Base-by-base conservation (phyloP, 2,888 invertebrate genomes). In the Trichopoda pennipes region DNA sequence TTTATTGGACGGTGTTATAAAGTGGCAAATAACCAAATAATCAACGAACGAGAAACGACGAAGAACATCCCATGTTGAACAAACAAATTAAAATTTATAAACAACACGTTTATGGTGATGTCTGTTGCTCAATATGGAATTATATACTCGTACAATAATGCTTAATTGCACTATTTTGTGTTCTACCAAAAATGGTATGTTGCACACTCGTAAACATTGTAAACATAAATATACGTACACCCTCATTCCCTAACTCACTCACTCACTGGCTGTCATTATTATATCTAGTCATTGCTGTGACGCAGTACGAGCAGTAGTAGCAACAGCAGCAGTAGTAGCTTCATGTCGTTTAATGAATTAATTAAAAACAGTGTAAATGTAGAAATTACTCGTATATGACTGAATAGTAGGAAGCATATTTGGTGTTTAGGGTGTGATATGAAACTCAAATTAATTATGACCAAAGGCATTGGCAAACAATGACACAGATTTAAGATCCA, bases 31-130 rank as follows among this genome's bases (percentile, higher is more conserved):
- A 56, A 63, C 35, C 49, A 63, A 55, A 21, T 9, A 49, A 23
- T 38, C 42, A 55, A 47, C 32, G 1, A 47, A 16, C 61, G 3
- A 19, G 19, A 21, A 56, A 42, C 58, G 32, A 16, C 61, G 3
- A 19, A 38, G 42, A 56, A 42, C 58, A 69, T 77, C 35, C 68
- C 51, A n/a, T 60, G 68, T 61, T 53, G 60, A 60, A 60, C 60
- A 68, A 49, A 55, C 63, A 55, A 55, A 74, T 74, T 63, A 47
- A 32, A 53, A 49, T 61, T 64, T 51, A 55, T 28, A 55, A 47
- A 38, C 66, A 74, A 74, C 64, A 78, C 81, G 58, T 70, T 78
- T 81, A 81, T 81, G 81, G 77, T 74, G 64, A 77, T 77, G 77
- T 69, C 32, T 74, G 72, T 76, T 63, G 51, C 69, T 66, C 21